A percentile compares a stretch with the other conserved stretches of the same genome.
phyloP scores from a whole-genome alignment of 2,797 vertebrate species.

The Micromesistius poutassou region DNA sequence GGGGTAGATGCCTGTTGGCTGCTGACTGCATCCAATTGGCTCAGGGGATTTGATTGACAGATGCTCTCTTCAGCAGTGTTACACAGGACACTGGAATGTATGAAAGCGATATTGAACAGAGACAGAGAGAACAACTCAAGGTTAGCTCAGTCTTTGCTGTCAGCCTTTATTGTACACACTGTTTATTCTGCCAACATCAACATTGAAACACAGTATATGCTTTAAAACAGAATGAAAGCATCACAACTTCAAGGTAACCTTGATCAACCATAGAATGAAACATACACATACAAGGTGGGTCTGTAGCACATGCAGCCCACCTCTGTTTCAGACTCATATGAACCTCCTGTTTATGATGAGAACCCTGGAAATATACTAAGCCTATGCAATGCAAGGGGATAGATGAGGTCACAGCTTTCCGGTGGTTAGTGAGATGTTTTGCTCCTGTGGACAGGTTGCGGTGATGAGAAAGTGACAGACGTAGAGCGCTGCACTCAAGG shows the following conservation, averaged over 20 bases:
- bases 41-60: no score
- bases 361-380: not conserved
- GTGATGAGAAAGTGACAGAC: not conserved
- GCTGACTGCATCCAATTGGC: no score
- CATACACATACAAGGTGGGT: slow-evolving; percentile 34
- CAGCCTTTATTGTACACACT: not conserved
- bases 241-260: no score
- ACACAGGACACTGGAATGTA: not conserved
- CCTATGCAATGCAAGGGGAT: not conserved
- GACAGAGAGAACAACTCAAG: not conserved
- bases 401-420: not conserved
- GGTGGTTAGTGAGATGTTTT: not conserved
- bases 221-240: not conserved
- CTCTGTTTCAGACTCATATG: not conserved
- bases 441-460: not conserved
- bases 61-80: no score
- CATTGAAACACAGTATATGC: not conserved
- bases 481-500: not conserved
- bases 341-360: not conserved
- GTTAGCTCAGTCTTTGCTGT: not conserved
- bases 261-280: no score
- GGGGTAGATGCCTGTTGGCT: no score
- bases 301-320: not conserved
- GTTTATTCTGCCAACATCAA: not conserved
- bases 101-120: not conserved